Conservation (phyloP, 1,140 invertebrate genomes). For the Popillia japonica region DNA sequence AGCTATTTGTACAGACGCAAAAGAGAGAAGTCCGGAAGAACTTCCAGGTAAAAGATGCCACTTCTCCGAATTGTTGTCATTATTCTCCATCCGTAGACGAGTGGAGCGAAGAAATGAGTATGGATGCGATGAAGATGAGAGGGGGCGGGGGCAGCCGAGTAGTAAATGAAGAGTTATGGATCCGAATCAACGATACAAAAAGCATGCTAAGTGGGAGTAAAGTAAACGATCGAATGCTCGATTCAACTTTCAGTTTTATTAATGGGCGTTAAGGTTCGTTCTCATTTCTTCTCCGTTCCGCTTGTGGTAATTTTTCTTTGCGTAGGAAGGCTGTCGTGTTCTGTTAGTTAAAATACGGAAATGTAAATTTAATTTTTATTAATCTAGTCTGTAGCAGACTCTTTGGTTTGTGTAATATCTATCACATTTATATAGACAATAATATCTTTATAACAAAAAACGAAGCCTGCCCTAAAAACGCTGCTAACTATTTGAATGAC, state of each 20-base stretch:
- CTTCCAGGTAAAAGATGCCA: constrained; percentile 55
- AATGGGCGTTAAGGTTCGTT: constrained; percentile 24
- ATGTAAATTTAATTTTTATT: constrained; percentile 32
- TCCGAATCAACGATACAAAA: constrained; percentile 51
- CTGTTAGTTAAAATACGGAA: constrained; percentile 28
- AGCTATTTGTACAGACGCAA: constrained; percentile 38
- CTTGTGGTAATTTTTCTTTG: constrained; percentile 30
- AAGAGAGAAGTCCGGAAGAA: constrained; percentile 10
- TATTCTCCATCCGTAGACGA: constrained; percentile 55
- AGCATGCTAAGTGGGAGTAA: constrained; percentile 54
- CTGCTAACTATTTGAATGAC: no score
- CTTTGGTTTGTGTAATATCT: not conserved
- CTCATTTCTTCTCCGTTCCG: not conserved
- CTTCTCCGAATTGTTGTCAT: constrained; percentile 56
- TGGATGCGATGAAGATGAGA: constrained; percentile 46
- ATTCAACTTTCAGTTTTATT: constrained; percentile 31
- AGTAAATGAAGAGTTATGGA: constrained; percentile 59
- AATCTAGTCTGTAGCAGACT: not conserved
- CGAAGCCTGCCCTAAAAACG: no score
- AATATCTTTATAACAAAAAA: no score
- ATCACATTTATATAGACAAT: not conserved
- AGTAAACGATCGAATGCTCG: constrained; percentile 43
- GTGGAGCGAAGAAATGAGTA: constrained; percentile 50
- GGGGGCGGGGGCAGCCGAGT: not conserved
- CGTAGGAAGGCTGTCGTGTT: constrained; percentile 14